Conservation (phyloP, 2,797 vertebrate species). For the Alcedo quadribrachys region DNA sequence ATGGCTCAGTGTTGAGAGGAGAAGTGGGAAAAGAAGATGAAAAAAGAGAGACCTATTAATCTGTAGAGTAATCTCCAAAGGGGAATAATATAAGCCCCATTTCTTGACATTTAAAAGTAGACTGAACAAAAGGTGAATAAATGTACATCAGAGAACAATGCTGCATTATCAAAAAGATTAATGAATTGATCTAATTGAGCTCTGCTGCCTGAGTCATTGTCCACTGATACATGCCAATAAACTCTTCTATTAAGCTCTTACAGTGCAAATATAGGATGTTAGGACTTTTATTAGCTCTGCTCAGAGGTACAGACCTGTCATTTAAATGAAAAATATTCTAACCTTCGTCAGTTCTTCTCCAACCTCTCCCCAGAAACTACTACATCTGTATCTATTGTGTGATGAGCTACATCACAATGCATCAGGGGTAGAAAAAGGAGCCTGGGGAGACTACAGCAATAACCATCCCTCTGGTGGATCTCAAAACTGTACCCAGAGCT, state of each 20-base stretch:
- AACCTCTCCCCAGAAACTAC: not conserved
- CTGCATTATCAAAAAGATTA: conserved; percentile 25
- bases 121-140: conserved; percentile 42
- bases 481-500: not conserved
- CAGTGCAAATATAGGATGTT: not conserved
- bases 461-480: not conserved
- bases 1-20: not conserved
- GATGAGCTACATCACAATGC: fast-evolving
- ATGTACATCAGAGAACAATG: conserved; percentile 16
- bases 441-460: not conserved
- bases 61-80: conserved; percentile 7
- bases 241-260: not conserved
- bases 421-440: not conserved
- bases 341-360: not conserved
- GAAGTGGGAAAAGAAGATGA: not conserved
- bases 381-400: not conserved
- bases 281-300: not conserved
- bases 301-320: not conserved
- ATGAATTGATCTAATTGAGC: not conserved
- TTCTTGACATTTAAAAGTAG: conserved; percentile 55
- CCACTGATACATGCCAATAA: not conserved
- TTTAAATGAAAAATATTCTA: not conserved
- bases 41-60: conserved; percentile 39
- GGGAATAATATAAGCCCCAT: not conserved
- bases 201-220: not conserved